Evolutionary conservation across 2,113 vertebrate species (phyloP).

Genomic region (Sorex fumeus): DNA sequence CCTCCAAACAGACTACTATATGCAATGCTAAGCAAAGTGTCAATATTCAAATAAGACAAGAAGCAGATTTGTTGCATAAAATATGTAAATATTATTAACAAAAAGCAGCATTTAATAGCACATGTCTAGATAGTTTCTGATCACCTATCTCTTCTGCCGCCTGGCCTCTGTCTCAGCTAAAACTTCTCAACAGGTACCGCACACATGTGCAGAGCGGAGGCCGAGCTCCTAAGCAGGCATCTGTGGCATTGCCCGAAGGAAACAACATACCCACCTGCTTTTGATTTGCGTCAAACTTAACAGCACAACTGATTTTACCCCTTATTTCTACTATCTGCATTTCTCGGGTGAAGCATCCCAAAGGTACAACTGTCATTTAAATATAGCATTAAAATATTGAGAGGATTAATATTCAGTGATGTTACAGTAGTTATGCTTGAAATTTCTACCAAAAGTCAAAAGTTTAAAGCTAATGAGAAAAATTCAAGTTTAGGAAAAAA

Average conservation of each 20-base stretch:
- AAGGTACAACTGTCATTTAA: slow-evolving; percentile 9
- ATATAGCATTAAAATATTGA: slow-evolving; percentile 32
- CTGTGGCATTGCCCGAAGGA: slow-evolving; percentile 63
- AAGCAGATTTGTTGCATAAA: slow-evolving; percentile 74
- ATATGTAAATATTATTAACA: slow-evolving; percentile 73
- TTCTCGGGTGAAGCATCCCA: slow-evolving; percentile 12
- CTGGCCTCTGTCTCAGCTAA: slow-evolving; percentile 34
- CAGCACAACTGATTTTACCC: neutral
- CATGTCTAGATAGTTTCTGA: slow-evolving; percentile 52
- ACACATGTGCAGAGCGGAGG: slow-evolving; percentile 1
- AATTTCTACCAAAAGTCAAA: slow-evolving; percentile 25
- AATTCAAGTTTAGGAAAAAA: slow-evolving; percentile 36
- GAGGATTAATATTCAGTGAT: slow-evolving; percentile 3
- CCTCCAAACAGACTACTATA: slow-evolving; percentile 59
- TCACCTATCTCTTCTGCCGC: slow-evolving; percentile 54
- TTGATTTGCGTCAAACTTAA: slow-evolving; percentile 63
- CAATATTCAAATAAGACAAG: slow-evolving; percentile 76
- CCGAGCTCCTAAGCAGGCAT: slow-evolving; percentile 57
- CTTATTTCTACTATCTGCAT: slow-evolving; percentile 34
- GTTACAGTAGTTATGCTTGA: slow-evolving; percentile 33
- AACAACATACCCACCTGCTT: slow-evolving; percentile 61
- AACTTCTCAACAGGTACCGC: slow-evolving; percentile 83
- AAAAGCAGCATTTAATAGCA: slow-evolving; percentile 63
- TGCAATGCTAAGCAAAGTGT: slow-evolving; percentile 73
- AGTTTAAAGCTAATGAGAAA: slow-evolving; percentile 45